Evolutionary conservation across 2,888 invertebrate genomes (phyloP).

Genomic region (Drosophila prostipennis): DNA sequence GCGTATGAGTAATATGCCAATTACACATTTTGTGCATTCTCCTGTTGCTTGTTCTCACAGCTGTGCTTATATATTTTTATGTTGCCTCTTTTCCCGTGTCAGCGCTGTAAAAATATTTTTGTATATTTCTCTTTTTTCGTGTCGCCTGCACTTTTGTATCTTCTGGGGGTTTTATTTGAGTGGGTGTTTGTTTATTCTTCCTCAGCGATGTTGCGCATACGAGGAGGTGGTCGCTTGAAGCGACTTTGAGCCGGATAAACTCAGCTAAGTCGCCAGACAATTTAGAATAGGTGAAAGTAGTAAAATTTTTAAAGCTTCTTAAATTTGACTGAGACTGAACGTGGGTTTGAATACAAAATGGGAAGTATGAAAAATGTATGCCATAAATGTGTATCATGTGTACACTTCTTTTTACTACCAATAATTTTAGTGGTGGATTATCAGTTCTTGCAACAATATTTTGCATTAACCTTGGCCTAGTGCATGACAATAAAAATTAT

Average conservation of each 20-base stretch:
- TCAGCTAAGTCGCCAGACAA: slow-evolving; percentile 2
- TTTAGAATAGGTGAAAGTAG: slow-evolving; percentile 17
- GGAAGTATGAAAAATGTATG: neutral
- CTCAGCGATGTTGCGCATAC: slow-evolving; percentile 42
- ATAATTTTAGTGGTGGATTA: neutral
- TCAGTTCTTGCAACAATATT: neutral
- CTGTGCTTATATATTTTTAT: slow-evolving; percentile 28
- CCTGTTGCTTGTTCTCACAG: slow-evolving; percentile 40
- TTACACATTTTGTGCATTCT: slow-evolving; percentile 39
- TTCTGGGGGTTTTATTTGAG: slow-evolving; percentile 5
- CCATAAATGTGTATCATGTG: neutral
- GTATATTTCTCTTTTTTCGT: neutral
- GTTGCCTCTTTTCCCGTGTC: slow-evolving; percentile 10
- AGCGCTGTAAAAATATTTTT: slow-evolving; percentile 35
- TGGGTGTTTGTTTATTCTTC: neutral
- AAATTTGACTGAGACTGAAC: neutral
- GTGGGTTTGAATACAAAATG: slow-evolving; percentile 1
- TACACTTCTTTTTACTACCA: neutral
- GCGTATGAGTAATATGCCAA: slow-evolving; percentile 50
- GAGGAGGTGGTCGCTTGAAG: slow-evolving; percentile 24
- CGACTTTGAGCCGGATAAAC: slow-evolving; percentile 19
- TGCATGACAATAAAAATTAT: neutral
- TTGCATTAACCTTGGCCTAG: slow-evolving; percentile 17
- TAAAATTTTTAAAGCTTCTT: slow-evolving; percentile 20
- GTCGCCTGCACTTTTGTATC: slow-evolving; percentile 5